Conservation (phyloP, 2,113 vertebrate species). For the Sclerurus mexicanus region DNA sequence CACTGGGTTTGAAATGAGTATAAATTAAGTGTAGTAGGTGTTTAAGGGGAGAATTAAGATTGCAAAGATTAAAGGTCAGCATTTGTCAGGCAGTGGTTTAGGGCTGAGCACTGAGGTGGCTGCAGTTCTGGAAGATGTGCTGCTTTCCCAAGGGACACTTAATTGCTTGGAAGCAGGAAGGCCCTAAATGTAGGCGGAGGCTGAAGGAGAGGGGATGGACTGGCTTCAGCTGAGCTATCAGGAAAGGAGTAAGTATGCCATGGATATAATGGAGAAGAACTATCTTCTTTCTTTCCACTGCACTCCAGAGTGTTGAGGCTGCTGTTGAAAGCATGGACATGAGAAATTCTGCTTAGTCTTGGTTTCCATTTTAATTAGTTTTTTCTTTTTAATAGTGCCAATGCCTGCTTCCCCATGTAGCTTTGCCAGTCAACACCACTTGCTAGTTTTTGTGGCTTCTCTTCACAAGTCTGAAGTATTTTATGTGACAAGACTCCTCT, state of each 20-base stretch:
- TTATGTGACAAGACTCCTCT: background rate
- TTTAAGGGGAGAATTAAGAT: background rate
- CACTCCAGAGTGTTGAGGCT: background rate
- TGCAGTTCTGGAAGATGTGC: background rate
- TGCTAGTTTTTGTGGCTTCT: background rate
- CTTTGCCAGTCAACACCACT: constrained; percentile 21
- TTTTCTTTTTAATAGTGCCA: constrained; percentile 20
- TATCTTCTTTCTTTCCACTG: background rate
- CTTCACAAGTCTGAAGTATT: constrained; percentile 34
- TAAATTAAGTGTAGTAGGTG: background rate
- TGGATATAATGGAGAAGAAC: background rate
- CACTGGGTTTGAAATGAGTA: background rate
- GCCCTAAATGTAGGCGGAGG: background rate
- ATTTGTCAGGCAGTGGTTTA: background rate
- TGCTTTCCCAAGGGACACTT: background rate
- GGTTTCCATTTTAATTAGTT: constrained; percentile 8
- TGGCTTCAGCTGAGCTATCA: background rate
- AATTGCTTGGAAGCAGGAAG: background rate
- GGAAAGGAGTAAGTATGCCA: background rate
- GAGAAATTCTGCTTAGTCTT: background rate
- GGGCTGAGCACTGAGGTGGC: background rate
- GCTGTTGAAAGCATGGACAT: background rate
- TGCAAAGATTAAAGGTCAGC: background rate
- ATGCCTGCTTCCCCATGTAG: background rate
- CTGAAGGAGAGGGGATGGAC: background rate